Percentiles rank a stretch among this genome's conserved stretches.
Evolutionary conservation across 92 coral and sea anemone species (phyloP).

Genomic region (Anthopleura xanthogrammica): DNA sequence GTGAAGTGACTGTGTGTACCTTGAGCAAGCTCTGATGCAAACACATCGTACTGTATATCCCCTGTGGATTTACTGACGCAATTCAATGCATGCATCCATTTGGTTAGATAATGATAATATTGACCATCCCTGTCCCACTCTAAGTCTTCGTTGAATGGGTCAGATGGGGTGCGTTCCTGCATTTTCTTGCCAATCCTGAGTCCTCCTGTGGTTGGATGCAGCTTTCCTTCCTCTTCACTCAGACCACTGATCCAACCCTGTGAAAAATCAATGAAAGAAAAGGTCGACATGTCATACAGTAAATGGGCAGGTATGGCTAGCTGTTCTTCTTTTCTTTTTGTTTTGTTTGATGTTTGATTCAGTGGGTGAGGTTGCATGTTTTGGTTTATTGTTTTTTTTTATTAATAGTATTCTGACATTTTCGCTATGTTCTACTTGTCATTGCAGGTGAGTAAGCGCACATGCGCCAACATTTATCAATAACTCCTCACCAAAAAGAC

Average conservation of each 20-base stretch:
- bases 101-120: conserved; percentile 60
- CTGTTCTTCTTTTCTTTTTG: too few species aligned
- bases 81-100: conserved; percentile 66
- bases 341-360: too few species aligned
- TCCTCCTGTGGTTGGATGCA: conserved; percentile 61
- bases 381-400: too few species aligned
- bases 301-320: too few species aligned
- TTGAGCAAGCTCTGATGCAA: conserved; percentile 61
- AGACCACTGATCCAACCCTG: conserved; percentile 69
- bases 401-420: too few species aligned
- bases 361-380: too few species aligned
- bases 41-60: conserved; percentile 21
- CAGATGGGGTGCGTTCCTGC: conserved; percentile 47
- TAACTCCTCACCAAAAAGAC: too few species aligned
- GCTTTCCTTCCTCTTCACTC: conserved; percentile 55
- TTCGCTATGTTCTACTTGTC: too few species aligned
- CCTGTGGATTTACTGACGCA: conserved; percentile 36
- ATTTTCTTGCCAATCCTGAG: conserved; percentile 66
- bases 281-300: too few species aligned
- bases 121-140: conserved; percentile 75
- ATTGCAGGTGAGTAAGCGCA: too few species aligned
- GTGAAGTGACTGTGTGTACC: conserved; percentile 57
- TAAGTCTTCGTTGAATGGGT: conserved; percentile 45
- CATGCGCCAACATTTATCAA: too few species aligned
- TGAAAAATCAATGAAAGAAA: not conserved